Conservation (phyloP, 2,797 vertebrate genomes). For the Etheostoma perlongum region DNA sequence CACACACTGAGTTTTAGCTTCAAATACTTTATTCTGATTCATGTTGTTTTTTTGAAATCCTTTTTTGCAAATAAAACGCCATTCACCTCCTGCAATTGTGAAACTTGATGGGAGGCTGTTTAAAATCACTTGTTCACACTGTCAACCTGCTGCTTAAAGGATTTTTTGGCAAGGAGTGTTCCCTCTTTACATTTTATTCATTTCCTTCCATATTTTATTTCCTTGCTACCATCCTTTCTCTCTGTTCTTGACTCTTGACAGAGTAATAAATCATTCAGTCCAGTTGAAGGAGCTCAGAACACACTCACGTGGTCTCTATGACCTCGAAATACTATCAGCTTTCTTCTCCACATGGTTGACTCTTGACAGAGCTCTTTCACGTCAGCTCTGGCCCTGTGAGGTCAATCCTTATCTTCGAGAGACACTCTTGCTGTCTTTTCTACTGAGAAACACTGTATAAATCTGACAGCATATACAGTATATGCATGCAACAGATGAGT, state of each 20-base stretch:
- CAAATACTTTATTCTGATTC: constrained; percentile 25
- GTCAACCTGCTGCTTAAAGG: constrained; percentile 27
- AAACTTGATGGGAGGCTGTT: constrained; percentile 18
- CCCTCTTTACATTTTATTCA: constrained; percentile 17
- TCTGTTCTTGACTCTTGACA: constrained; percentile 57
- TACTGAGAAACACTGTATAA: constrained; percentile 2
- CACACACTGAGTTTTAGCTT: constrained; percentile 25
- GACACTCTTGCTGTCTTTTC: constrained; percentile 24
- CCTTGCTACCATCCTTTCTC: constrained; percentile 19
- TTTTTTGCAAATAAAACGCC: constrained; percentile 26
- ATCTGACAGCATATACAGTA: not conserved
- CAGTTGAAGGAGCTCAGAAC: constrained; percentile 56
- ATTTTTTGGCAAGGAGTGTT: constrained; percentile 1
- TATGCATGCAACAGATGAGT: not conserved
- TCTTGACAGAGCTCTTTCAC: constrained; percentile 65
- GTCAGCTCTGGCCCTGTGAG: constrained; percentile 46
- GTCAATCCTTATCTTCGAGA: constrained; percentile 48
- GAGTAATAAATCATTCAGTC: constrained; percentile 77
- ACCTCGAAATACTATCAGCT: constrained; percentile 70
- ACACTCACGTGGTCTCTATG: constrained; percentile 64
- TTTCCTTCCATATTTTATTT: constrained; percentile 47
- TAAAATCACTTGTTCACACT: constrained; percentile 14
- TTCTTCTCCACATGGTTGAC: constrained; percentile 70
- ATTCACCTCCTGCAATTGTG: constrained; percentile 26
- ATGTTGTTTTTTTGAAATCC: constrained; percentile 9